Base-by-base conservation (phyloP, 2,113 vertebrate species). In the Seriola dumerili region DNA sequence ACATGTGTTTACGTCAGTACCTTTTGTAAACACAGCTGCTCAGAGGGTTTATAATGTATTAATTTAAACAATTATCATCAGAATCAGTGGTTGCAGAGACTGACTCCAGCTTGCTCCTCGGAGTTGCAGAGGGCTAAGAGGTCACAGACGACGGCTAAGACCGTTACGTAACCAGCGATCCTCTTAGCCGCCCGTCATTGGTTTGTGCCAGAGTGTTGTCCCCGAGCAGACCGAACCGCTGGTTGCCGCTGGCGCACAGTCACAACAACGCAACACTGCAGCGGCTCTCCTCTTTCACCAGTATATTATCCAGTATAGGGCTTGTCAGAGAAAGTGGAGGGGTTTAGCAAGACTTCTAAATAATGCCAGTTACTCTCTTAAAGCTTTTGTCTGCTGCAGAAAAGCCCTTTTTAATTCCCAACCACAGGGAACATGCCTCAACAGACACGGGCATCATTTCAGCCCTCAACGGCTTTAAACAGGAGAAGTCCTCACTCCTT, bases 121-220 rank as follows among this genome's bases (percentile, higher is more conserved):
- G 67, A 64, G 61, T 32, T 36, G 42, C 23, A 5, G 55, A 46
- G 63, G 36, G 54, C 54, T 2, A 59, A 65, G 63, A 44, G 75
- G 87, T 88, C 58, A 32, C 85, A 82, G 78, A 71, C 34, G 13
- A 72, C 73, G 38, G 42, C 63, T 83, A 65, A 88, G 71, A 16
- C 50, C 0, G 14, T 94, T 91, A 83, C 17, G 48, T 90, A 92
- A 90, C 46, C 58, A 21, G 58, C 9, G 50, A 87, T 85, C 87
- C 68, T 88, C 86, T 88, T 72, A 79, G 61, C 68, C 23, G 75
- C 66, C 67, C 72, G 74, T 78, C 88, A 85, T 72, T 74, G 78
- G 85, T 76, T 57, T 4, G 5, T 80, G 67, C 50, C 13, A 23
- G 44, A 52, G 72, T 23, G 74, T 83, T 73, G 84, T 83, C 61